Base-by-base conservation (phyloP, 2,888 invertebrate genomes). In the Agriopis marginaria region DNA sequence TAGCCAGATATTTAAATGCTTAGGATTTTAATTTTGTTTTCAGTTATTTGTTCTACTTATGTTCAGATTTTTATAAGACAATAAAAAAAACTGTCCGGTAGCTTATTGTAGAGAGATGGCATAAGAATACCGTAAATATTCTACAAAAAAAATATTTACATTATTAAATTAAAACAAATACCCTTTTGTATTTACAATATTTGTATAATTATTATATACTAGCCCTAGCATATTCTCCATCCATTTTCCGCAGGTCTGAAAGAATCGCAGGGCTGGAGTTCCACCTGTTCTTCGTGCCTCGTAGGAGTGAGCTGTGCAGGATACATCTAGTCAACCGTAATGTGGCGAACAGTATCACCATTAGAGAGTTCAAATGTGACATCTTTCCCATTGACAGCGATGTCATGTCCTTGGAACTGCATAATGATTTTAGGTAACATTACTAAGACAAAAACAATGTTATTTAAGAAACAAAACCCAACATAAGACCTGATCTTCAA, bases 381-480 rank as follows among this genome's bases (percentile, higher is more conserved):
- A 95, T 99, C 54, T 97, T 98, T 84, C 98, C 99, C 0, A 96
- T 99, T 80, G 99, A 99, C 81, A 97, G 96, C 81, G 99, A 99
- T 92, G 95, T 99, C 10, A 95, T 99, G 79, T 98, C 99, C 0
- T 97, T 99, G 96, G 99, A 99, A 90, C 94, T 98, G 75, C 96
- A 96, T 44, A 95, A 96, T 81, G 96, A 97, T 23, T 98, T 96
- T 80, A 96, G 96, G 97, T 97, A 86, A 89, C 39, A 17, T n/a
- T n/a, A 7, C n/a, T n/a, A 7, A 23, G 12, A 11, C 4, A 12
- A 5, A 47, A n/a, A 47, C 12, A 12, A 4, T 12, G 3, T 47
- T 45, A 45, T 5, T 3, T 7, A 6, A 47, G 3, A n/a, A 7
- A 12, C 5, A 6, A n/a, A 12, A 12, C 0, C n/a, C 3, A 47